Conservation (phyloP, 2,888 invertebrate genomes). For the Altica lythri region DNA sequence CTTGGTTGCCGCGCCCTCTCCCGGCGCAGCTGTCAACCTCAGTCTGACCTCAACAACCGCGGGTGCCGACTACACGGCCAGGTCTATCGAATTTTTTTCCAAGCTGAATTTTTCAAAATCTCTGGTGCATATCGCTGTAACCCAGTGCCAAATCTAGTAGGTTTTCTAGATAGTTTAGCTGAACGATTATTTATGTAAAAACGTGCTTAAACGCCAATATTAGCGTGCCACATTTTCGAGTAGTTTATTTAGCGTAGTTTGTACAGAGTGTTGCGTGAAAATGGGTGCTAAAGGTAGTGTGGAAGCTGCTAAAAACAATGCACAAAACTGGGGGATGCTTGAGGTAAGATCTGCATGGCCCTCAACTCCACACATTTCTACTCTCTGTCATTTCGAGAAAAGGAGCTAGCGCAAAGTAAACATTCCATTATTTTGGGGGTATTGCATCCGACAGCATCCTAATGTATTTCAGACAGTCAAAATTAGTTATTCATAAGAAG, state of each 20-base stretch:
- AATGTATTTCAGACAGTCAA: no score
- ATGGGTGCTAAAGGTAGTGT: constrained; percentile 85
- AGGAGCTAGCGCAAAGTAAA: no score
- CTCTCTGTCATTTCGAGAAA: no score
- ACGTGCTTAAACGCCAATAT: constrained; percentile 10
- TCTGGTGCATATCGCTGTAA: constrained; percentile 32
- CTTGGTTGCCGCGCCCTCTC: constrained; percentile 46
- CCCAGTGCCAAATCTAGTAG: constrained; percentile 31
- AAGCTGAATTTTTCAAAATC: constrained; percentile 28
- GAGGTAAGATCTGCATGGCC: constrained; percentile 64
- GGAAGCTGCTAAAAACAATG: constrained; percentile 79
- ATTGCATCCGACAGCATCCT: no score
- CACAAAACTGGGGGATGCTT: constrained; percentile 78
- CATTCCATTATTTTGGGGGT: no score
- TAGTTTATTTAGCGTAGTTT: constrained; percentile 20
- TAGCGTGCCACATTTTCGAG: constrained; percentile 24
- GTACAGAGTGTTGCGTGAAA: constrained; percentile 42
- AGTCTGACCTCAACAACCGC: constrained; percentile 56
- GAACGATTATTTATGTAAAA: constrained; percentile 14
- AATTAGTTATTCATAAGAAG: no score
- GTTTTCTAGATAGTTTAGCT: constrained; percentile 21
- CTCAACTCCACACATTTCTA: no score
- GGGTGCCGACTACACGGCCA: constrained; percentile 36
- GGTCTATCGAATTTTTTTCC: constrained; percentile 38
- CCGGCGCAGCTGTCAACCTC: constrained; percentile 51